A percentile compares a stretch with the other conserved stretches of the same genome.
These are phyloP conservation scores for Chalcosyrphus nemorum DNA, from an alignment of 2,888 invertebrate genomes.

Conservation along the genomic window DNA sequence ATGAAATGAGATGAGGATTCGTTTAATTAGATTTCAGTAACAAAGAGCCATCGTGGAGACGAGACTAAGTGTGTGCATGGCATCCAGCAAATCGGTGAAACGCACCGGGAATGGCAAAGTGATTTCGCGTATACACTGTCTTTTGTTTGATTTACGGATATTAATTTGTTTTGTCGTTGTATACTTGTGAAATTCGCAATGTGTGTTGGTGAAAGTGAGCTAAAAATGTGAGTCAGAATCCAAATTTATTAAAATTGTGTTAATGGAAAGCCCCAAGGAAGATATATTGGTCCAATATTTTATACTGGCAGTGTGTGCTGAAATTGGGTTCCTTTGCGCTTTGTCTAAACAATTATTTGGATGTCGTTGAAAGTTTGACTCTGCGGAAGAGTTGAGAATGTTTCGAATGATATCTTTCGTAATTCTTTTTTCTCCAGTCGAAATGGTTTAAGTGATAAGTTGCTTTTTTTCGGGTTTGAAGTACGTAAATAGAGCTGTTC, in stretches of 20 bases:
- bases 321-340: too few relatives aligned
- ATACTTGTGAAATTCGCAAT: constrained; percentile 17
- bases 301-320: too few relatives aligned
- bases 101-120: background rate
- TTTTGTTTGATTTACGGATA: constrained; percentile 12
- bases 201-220: background rate
- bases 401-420: too few relatives aligned
- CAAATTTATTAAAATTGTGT: background rate
- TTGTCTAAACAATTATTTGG: too few relatives aligned
- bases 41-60: constrained; percentile 7
- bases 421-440: too few relatives aligned
- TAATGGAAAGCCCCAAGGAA: constrained; percentile 11
- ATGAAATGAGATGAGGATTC: background rate
- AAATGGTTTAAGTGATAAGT: too few relatives aligned
- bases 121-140: background rate
- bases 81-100: constrained; percentile 13
- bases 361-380: too few relatives aligned
- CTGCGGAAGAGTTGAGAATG: too few relatives aligned
- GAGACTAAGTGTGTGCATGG: background rate
- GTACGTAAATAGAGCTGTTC: too few relatives aligned
- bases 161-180: constrained; percentile 13
- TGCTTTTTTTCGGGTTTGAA: too few relatives aligned
- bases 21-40: constrained; percentile 25
- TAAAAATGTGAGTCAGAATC: background rate
- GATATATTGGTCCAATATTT: background rate